These are phyloP conservation scores for Plectus sambesii DNA, from an alignment of 1,140 invertebrate species.

Conservation along the genomic window DNA sequence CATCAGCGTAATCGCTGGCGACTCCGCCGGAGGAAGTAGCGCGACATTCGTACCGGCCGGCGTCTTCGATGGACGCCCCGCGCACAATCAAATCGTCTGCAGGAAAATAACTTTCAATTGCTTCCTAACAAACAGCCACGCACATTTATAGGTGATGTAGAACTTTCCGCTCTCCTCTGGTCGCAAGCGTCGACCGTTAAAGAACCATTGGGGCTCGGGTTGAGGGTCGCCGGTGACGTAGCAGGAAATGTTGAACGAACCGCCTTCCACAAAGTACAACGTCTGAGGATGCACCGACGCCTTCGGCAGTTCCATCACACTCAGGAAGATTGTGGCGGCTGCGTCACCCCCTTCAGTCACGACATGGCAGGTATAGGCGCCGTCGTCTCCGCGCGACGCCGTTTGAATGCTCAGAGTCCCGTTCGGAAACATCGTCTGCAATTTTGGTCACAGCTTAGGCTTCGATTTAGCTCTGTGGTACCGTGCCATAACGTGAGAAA, in stretches of 20 bases:
- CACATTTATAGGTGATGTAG: constrained; percentile 36
- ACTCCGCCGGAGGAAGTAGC: constrained; percentile 51
- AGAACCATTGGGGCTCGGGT: constrained; percentile 38
- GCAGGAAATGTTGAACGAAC: constrained; percentile 30
- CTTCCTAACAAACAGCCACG: neutral
- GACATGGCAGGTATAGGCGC: constrained; percentile 30
- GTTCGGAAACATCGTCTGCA: constrained; percentile 25
- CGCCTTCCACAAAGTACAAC: constrained; percentile 24
- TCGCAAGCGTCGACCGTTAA: constrained; percentile 22
- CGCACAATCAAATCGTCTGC: constrained; percentile 39
- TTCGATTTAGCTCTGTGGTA: too few species aligned
- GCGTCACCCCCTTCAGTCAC: constrained; percentile 33
- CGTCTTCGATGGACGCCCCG: constrained; percentile 42
- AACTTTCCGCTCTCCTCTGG: constrained; percentile 33
- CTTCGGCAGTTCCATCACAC: constrained; percentile 24
- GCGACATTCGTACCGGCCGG: constrained; percentile 50
- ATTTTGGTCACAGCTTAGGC: too few species aligned
- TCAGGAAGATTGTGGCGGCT: constrained; percentile 26
- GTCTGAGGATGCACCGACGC: constrained; percentile 27
- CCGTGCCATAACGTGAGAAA: too few species aligned
- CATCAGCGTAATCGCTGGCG: constrained; percentile 32
- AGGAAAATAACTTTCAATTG: constrained; percentile 18
- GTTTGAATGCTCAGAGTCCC: constrained; percentile 38
- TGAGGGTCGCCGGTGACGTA: constrained; percentile 24
- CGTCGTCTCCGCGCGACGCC: constrained; percentile 24